Percentiles rank a stretch among this genome's conserved stretches.
Evolutionary conservation across 2,113 vertebrate species (phyloP).

Genomic region (Thinocorus orbignyianus): DNA sequence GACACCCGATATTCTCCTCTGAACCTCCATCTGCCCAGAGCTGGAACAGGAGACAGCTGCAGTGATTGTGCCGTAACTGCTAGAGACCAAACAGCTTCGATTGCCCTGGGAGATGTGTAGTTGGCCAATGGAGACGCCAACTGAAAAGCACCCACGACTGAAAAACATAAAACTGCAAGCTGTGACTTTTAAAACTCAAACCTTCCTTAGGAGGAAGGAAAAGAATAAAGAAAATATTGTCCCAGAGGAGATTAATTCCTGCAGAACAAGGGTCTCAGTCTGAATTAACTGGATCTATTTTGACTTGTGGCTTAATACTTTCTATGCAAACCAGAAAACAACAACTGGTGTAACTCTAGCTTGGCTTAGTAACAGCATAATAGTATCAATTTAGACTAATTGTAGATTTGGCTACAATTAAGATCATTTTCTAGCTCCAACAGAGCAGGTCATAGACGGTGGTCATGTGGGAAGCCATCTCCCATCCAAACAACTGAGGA

Average conservation of each 20-base stretch:
- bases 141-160: no score
- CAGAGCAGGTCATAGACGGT: not conserved
- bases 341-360: not conserved
- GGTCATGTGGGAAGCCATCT: not conserved
- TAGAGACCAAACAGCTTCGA: not conserved
- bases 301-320: not conserved
- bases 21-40: not conserved
- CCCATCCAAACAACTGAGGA: not conserved
- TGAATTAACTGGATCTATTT: not conserved
- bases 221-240: not conserved
- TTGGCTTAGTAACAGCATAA: not conserved
- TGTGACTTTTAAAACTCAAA: not conserved
- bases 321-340: not conserved
- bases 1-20: not conserved
- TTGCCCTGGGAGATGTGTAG: not conserved
- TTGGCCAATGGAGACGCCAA: fast-evolving
- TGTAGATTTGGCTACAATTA: not conserved
- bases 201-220: not conserved
- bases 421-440: not conserved
- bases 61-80: not conserved
- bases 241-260: not conserved
- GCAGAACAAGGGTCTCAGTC: not conserved
- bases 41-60: not conserved
- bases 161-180: not conserved
- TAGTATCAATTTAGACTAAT: not conserved